Base-by-base conservation (phyloP, 1,140 invertebrate genomes). In the Varroa destructor region DNA sequence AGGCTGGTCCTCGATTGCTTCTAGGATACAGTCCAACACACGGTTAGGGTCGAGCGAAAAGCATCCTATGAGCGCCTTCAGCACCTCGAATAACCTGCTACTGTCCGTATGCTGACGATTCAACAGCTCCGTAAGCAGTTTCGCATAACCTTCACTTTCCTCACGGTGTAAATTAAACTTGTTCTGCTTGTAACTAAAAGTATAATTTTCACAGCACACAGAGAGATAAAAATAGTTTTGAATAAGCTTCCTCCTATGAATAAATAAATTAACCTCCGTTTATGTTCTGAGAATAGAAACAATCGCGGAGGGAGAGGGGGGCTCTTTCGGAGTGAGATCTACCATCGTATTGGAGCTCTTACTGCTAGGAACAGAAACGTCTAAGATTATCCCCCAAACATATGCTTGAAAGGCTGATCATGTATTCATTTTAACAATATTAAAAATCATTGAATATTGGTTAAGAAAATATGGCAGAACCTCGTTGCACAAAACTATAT, bases 41-140 rank as follows among this genome's bases (percentile, higher is more conserved):
- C 97, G 84, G 80, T 99, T 99, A 36, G 97, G 97, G 82, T 99
- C 96, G 76, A 99, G 84, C 83, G 98, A 97, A 78, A 99, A 99
- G 80, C 93, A 97, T 77, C 96, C 91, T 78, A 95, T 95, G 37
- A 96, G 82, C n/a, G 90, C 91, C 80, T 91, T 90, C 55, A 94
- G 88, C 43, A 90, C 88, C 82, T 92, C 87, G 77, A 93, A 83
- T 75, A 88, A 84, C 73, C 84, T 84, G 81, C 77, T 82, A 80
- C 77, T 78, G 56, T 82, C 82, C 71, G 84, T 79, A 74, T 82
- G 83, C 78, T 86, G 86, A 77, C 91, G 87, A 80, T 91, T 91
- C 84, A 90, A 93, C 72, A 98, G 82, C 83, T 98, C 95, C n/a
- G 91, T 88, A 55, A 98, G 88, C 5, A 99, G 83, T 81, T 99